Evolutionary conservation across 2,797 vertebrate genomes (phyloP).

Genomic region (Tinamus major): DNA sequence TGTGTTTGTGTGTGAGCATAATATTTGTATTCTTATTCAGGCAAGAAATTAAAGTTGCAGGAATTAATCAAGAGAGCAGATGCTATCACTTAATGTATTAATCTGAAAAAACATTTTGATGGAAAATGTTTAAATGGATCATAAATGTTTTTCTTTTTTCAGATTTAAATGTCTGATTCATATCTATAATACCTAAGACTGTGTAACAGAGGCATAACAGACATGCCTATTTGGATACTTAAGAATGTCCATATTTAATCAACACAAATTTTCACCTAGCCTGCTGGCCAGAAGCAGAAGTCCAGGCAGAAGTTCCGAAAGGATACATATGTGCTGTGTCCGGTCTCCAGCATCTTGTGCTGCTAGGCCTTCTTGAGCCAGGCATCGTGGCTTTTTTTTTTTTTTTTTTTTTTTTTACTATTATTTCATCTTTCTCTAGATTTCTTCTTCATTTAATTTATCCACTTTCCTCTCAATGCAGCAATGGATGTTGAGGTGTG

Average conservation of each 20-base stretch:
- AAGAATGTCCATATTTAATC: background rate
- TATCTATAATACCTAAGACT: background rate
- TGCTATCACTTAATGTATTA: accelerated
- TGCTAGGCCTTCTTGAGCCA: background rate
- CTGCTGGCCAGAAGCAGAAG: background rate
- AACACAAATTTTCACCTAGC: background rate
- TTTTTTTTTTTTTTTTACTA: background rate
- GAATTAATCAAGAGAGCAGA: background rate
- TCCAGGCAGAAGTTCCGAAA: background rate
- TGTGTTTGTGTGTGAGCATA: background rate
- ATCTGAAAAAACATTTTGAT: background rate
- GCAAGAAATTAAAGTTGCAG: background rate
- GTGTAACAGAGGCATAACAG: background rate
- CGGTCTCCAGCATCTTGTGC: background rate
- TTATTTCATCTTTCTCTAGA: background rate
- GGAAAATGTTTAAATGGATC: background rate
- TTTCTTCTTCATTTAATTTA: background rate
- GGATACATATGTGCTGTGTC: background rate
- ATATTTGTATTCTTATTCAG: background rate
- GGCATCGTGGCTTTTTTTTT: background rate
- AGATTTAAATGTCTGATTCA: background rate
- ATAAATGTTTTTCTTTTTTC: background rate
- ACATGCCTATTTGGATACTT: background rate
- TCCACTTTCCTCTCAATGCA: background rate
- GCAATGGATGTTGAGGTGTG: accelerated